These are phyloP conservation scores for Eupristina koningsbergeri DNA, from an alignment of 1,140 invertebrate genomes.

Conservation along the genomic window DNA sequence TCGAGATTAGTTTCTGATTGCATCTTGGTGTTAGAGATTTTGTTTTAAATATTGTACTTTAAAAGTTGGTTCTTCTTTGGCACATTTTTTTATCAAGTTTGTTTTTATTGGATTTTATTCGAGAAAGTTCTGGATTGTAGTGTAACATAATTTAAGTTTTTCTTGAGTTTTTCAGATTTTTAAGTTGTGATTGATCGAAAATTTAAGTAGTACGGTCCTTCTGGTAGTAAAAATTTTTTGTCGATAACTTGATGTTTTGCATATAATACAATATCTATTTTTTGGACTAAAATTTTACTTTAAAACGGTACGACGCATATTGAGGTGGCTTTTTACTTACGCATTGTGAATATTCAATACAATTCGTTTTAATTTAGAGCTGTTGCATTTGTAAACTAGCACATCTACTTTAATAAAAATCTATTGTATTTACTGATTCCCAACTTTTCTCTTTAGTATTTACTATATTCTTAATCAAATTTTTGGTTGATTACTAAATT, in stretches of 20 bases:
- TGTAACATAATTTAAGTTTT: conserved; percentile 20
- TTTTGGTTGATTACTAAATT: too few species aligned
- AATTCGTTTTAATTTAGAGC: not conserved
- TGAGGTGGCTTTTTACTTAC: not conserved
- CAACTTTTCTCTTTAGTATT: not conserved
- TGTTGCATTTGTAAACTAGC: not conserved
- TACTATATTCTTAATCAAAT: not conserved
- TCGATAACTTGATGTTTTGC: not conserved
- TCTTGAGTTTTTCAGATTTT: conserved; percentile 13
- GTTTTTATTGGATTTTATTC: conserved; percentile 12
- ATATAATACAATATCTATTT: not conserved
- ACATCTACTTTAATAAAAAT: not conserved
- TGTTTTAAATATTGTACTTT: conserved; percentile 1
- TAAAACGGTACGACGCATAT: not conserved
- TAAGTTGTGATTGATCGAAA: not conserved
- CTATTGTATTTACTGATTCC: not conserved
- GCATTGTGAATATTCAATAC: not conserved
- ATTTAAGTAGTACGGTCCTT: not conserved
- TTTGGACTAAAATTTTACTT: not conserved
- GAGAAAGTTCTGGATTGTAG: conserved; percentile 30
- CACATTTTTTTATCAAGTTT: not conserved
- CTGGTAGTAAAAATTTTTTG: not conserved
- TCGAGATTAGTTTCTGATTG: conserved; percentile 24
- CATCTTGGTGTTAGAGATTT: conserved; percentile 1
- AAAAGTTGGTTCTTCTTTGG: not conserved